Conservation (phyloP, 92 coral and sea anemone genomes). For the Paragorgia papillata region DNA sequence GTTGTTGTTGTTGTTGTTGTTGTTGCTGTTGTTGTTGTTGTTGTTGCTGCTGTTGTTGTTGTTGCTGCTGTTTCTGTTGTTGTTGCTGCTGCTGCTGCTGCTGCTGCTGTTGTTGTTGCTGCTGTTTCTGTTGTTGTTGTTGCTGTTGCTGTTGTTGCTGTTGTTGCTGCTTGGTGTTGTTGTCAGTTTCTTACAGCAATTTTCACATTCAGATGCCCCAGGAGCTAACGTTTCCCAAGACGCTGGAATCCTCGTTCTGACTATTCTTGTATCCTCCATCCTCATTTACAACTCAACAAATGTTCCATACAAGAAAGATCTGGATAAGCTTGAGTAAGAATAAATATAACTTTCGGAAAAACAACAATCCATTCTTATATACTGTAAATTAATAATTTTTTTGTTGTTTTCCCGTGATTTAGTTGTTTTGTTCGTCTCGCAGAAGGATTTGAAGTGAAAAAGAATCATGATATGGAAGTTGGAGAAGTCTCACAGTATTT, state of each 20-base stretch:
- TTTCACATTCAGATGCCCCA: conserved; percentile 45
- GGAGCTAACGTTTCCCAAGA: conserved; percentile 40
- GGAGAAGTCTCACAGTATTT: conserved; percentile 49
- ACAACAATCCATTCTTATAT: too few relatives aligned
- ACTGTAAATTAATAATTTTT: too few relatives aligned
- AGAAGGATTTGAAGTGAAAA: conserved; percentile 32
- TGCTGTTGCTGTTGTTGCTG: too few relatives aligned
- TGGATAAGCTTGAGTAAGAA: conserved; percentile 43
- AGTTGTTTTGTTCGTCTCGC: conserved; percentile 47
- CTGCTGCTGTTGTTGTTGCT: too few relatives aligned
- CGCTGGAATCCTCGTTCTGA: conserved; percentile 42
- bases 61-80: too few relatives aligned
- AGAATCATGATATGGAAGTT: conserved; percentile 19
- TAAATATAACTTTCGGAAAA: neutral
- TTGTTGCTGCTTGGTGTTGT: too few relatives aligned
- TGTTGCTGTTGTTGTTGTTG: too few relatives aligned
- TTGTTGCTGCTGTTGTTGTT: too few relatives aligned
- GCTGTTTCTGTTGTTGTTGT: too few relatives aligned
- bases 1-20: too few relatives aligned
- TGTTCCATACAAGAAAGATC: conserved; percentile 42
- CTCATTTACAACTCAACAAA: conserved; percentile 21
- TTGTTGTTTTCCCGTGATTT: neutral
- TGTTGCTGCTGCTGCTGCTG: too few relatives aligned
- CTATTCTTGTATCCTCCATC: conserved; percentile 40
- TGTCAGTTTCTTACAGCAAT: too few relatives aligned